Percentiles rank a stretch among this genome's conserved stretches.
These are phyloP conservation scores for Lampris incognitus DNA, from an alignment of 2,113 vertebrate genomes.

Conservation along the genomic window DNA sequence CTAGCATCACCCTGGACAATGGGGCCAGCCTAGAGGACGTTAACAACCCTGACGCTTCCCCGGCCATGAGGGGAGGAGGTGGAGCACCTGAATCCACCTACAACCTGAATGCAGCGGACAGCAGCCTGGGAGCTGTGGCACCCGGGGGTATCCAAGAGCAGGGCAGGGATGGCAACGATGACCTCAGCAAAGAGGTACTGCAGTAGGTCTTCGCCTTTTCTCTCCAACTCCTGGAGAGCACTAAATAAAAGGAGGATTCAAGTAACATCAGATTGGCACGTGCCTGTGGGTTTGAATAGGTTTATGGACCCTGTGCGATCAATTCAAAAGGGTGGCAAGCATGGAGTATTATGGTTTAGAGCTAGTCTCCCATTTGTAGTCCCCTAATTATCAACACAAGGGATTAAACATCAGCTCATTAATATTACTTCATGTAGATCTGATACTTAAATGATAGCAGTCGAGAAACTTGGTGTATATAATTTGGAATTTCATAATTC, in stretches of 20 bases:
- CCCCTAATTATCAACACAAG: no score
- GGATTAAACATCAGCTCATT: no score
- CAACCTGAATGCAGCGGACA: constrained; percentile 86
- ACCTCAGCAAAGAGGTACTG: constrained; percentile 97
- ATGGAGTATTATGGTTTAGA: neutral
- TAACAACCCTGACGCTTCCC: constrained; percentile 83
- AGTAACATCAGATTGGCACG: neutral
- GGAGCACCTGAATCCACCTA: constrained; percentile 89
- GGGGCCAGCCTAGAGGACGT: constrained; percentile 87
- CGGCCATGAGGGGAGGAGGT: constrained; percentile 88
- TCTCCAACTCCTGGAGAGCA: constrained; percentile 3
- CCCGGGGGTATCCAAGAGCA: constrained; percentile 86
- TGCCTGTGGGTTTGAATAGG: neutral
- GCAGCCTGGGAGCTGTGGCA: constrained; percentile 92
- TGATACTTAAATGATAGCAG: no score
- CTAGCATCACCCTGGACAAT: constrained; percentile 89
- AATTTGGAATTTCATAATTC: neutral
- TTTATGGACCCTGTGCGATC: neutral
- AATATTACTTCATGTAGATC: no score
- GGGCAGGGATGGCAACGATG: constrained; percentile 75
- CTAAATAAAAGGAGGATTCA: neutral
- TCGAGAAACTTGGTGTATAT: neutral
- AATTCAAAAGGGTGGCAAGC: neutral
- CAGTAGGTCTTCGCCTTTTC: neutral
- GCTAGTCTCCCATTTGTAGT: no score